Evolutionary conservation across 2,797 vertebrate genomes (phyloP), one percentile per base, ranked within the genome.

Genomic region (Coranthus polyacanthus): DNA sequence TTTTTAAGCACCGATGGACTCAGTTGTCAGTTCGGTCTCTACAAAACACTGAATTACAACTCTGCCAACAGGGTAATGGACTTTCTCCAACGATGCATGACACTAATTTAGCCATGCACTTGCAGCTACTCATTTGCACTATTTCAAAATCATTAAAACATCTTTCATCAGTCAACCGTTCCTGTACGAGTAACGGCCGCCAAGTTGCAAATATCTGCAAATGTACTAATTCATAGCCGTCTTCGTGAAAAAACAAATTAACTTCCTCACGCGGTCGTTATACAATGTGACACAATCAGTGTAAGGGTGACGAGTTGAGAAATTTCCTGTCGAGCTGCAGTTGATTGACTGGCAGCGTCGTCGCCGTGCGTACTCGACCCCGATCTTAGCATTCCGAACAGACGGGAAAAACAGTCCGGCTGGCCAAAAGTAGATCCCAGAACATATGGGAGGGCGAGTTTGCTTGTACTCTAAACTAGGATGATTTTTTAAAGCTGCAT

Each of bases 401-500:
- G 81, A 85, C 18, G 72, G 61, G 2, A 32, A 50, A 72, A 81
- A 26, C 53, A 50, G 50, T 46, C 55, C 0, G 22, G 63, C 71
- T 29, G 72, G 53, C 75, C 78, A 68, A 73, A 20, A 68, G 64
- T 42, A 68, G 60, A 76, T 84, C 82, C 80, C 79, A 20, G 32
- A 84, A 44, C 86, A 88, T 86, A 86, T 78, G 83, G 73, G 51
- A 73, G 38, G 61, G 56, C 11, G 21, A 9, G 15, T 60, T 56
- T 50, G 52, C 49, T 81, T 58, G 38, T 68, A 32, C 67, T 75
- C 29, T 61, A 60, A 75, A 73, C 58, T 57, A 39, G 18, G 20
- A 58, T 69, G 52, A 68, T 47, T 57, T 67, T 72, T 45, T 15
- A 12, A 76, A 77, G 53, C 75, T 70, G 24, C 7, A 8, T 74